Percentiles rank a stretch among this genome's conserved stretches.
Evolutionary conservation across 2,113 vertebrate species (phyloP).

Genomic region (Papio anubis): DNA sequence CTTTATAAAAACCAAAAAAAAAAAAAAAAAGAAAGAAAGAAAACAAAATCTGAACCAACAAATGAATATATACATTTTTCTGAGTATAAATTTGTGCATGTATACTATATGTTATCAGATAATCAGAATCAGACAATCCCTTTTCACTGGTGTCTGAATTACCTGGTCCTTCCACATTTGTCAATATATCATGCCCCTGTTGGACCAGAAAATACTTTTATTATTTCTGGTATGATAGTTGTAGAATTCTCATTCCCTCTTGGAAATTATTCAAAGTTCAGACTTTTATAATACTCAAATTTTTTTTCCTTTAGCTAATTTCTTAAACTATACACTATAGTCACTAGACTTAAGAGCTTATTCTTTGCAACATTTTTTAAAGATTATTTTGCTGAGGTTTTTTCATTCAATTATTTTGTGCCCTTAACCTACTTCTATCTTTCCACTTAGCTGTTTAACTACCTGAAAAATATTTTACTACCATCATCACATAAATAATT

Average conservation of each 20-base stretch:
- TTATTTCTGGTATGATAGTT: conserved; percentile 8
- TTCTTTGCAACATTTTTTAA: neutral
- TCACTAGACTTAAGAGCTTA: conserved; percentile 17
- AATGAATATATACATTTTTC: neutral
- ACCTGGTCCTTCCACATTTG: neutral
- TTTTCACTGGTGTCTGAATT: neutral
- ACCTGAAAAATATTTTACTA: conserved; percentile 8
- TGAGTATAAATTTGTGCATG: neutral
- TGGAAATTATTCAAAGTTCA: conserved; percentile 2
- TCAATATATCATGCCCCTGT: neutral
- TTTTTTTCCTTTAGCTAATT: neutral
- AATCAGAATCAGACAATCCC: neutral
- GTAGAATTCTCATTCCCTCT: neutral
- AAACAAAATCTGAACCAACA: neutral
- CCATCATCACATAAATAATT: neutral
- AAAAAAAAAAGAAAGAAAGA: neutral
- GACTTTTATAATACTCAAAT: neutral
- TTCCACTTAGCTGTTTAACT: conserved; percentile 18
- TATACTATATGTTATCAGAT: neutral
- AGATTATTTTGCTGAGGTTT: neutral
- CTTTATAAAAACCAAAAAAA: neutral
- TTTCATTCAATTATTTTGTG: neutral
- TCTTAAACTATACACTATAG: neutral
- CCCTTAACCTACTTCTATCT: neutral
- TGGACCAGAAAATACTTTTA: neutral